A percentile compares a stretch with the other conserved stretches of the same genome.
These are phyloP conservation scores for Lagria hirta DNA, from an alignment of 2,888 invertebrate species.

Conservation along the genomic window DNA sequence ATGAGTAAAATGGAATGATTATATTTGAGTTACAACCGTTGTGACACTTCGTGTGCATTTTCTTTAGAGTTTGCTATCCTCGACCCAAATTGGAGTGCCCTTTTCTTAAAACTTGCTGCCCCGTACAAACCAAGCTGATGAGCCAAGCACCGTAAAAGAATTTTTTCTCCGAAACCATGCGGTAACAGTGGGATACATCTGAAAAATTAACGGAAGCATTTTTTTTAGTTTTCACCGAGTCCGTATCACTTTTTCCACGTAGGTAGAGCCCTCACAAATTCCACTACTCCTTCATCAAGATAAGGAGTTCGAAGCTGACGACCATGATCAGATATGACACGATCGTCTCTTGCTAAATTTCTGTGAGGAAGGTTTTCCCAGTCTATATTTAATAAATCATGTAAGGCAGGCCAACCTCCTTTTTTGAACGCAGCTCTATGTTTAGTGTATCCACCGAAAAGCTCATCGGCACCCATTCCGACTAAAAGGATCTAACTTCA, in stretches of 20 bases:
- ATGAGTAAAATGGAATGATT: too few relatives aligned
- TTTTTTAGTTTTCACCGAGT: too few relatives aligned
- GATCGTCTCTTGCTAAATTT: constrained; percentile 93
- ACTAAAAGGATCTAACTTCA: constrained; percentile 69
- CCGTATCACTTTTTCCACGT: too few relatives aligned
- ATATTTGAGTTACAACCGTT: constrained; percentile 28
- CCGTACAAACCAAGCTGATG: constrained; percentile 65
- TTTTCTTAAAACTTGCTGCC: constrained; percentile 75
- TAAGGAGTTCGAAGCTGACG: constrained; percentile 80
- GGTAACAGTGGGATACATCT: too few relatives aligned
- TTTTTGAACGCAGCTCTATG: constrained; percentile 75
- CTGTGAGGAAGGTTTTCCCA: constrained; percentile 83
- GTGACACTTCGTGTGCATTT: constrained; percentile 78
- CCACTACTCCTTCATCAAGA: constrained; percentile 70
- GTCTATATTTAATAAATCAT: constrained; percentile 66
- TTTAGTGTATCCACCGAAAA: constrained; percentile 91
- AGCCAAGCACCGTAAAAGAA: constrained; percentile 77
- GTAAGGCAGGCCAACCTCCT: constrained; percentile 58
- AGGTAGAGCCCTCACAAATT: constrained; percentile 64
- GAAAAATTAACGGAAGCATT: neutral
- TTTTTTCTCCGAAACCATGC: constrained; percentile 90
- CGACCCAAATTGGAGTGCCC: constrained; percentile 97
- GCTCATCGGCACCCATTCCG: constrained; percentile 97
- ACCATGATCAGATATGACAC: constrained; percentile 88
- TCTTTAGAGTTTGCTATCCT: constrained; percentile 90